A percentile compares a stretch with the other conserved stretches of the same genome.
phyloP scores from a whole-genome alignment of 2,797 vertebrate genomes.

The Pangasius sanitwongsei region DNA sequence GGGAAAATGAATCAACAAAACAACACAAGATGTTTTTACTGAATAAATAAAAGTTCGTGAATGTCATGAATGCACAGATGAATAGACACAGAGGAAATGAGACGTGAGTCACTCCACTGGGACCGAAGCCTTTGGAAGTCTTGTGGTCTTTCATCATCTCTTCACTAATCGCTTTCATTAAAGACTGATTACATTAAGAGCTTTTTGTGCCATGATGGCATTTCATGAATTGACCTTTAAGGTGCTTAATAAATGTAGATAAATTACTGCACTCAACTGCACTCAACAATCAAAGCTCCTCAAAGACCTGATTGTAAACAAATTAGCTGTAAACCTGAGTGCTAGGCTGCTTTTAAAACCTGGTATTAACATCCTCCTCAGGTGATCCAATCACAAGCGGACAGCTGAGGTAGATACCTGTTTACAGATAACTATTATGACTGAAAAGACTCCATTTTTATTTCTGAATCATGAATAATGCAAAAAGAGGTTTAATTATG shows the following conservation, averaged over 20 bases:
- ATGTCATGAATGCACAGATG: neutral
- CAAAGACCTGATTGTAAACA: neutral
- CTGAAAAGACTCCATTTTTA: neutral
- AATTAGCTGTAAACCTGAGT: neutral
- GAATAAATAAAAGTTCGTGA: neutral
- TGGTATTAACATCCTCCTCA: neutral
- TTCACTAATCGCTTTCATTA: neutral
- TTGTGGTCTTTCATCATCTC: constrained; percentile 15
- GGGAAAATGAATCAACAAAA: neutral
- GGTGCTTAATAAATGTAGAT: neutral
- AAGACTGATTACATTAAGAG: neutral
- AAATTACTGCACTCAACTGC: neutral
- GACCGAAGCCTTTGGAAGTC: neutral
- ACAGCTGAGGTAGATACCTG: neutral
- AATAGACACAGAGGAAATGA: neutral
- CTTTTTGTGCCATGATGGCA: neutral
- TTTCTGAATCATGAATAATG: neutral
- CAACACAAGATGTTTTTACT: neutral
- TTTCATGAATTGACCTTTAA: neutral
- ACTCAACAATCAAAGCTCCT: neutral
- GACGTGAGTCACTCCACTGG: neutral
- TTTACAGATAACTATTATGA: neutral
- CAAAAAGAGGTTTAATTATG: neutral
- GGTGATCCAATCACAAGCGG: neutral
- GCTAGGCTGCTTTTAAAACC: neutral